These are phyloP conservation scores for Pogonocichla stellata DNA, from an alignment of 2,113 vertebrate genomes.

Conservation along the genomic window DNA sequence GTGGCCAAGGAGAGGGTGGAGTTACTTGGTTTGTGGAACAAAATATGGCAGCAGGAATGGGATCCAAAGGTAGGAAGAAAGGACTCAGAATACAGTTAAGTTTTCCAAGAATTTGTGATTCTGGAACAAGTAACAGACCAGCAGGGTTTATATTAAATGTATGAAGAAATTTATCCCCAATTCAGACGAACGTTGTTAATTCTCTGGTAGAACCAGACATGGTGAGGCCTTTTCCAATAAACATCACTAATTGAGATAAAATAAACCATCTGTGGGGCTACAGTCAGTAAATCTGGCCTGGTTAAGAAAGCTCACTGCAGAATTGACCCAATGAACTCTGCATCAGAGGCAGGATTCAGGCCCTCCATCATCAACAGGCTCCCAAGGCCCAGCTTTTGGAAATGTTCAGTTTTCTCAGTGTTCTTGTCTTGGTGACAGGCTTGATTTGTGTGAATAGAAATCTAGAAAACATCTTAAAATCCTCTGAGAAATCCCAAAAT, in stretches of 20 bases:
- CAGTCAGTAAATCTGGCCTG: not conserved
- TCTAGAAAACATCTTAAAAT: not conserved
- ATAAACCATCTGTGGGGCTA: not conserved
- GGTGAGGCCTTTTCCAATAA: not conserved
- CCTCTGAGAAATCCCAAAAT: fast-evolving
- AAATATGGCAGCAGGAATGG: not conserved
- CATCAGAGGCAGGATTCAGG: not conserved
- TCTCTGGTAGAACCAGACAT: not conserved
- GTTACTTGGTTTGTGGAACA: not conserved
- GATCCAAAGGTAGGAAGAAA: not conserved
- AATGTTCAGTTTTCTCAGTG: not conserved
- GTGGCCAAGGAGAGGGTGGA: not conserved
- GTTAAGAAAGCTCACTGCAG: not conserved
- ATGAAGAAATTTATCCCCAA: not conserved
- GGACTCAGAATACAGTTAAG: not conserved
- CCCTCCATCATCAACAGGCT: not conserved
- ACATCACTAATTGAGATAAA: not conserved
- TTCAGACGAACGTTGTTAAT: not conserved
- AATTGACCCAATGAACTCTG: not conserved
- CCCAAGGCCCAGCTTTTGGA: not conserved
- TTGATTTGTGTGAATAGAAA: not conserved
- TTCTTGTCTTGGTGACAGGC: not conserved
- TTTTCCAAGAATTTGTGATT: not conserved
- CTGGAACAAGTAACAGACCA: not conserved
- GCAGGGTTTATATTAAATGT: not conserved